phyloP scores from a whole-genome alignment of 2,797 vertebrate species.

The Hylomyscus alleni region DNA sequence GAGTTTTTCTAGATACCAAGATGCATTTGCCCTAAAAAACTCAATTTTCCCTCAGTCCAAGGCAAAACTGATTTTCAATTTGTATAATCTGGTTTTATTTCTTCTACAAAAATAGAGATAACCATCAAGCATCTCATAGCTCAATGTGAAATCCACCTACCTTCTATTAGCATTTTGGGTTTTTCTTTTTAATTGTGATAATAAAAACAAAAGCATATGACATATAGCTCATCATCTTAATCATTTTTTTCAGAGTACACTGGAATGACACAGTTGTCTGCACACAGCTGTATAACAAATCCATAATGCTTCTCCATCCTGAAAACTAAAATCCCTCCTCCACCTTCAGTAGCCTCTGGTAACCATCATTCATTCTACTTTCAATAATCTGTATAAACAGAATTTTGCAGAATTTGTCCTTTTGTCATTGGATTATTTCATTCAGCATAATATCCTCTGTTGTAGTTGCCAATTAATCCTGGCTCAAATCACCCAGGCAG shows the following conservation, averaged over 20 bases:
- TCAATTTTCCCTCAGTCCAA: constrained; percentile 8
- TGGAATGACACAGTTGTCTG: neutral
- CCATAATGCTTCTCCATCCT: neutral
- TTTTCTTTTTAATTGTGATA: neutral
- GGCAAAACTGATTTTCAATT: constrained; percentile 10
- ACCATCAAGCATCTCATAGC: neutral
- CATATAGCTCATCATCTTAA: constrained; percentile 43
- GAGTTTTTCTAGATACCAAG: neutral
- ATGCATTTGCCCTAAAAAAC: neutral
- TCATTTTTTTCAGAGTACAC: neutral
- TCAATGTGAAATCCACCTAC: neutral
- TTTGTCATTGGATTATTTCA: constrained; percentile 1
- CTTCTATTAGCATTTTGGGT: neutral
- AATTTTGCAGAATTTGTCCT: neutral
- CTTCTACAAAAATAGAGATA: too few relatives aligned
- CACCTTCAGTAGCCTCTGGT: neutral
- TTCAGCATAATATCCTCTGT: neutral
- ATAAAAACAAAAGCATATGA: neutral
- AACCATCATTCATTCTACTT: neutral
- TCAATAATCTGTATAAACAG: neutral
- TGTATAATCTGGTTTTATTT: neutral
- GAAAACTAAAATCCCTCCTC: constrained; percentile 4
- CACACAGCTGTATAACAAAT: neutral
- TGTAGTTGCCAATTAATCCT: neutral
- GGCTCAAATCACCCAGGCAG: neutral